Evolutionary conservation across 2,797 vertebrate genomes (phyloP).

Genomic region (Myotis findleyi): DNA sequence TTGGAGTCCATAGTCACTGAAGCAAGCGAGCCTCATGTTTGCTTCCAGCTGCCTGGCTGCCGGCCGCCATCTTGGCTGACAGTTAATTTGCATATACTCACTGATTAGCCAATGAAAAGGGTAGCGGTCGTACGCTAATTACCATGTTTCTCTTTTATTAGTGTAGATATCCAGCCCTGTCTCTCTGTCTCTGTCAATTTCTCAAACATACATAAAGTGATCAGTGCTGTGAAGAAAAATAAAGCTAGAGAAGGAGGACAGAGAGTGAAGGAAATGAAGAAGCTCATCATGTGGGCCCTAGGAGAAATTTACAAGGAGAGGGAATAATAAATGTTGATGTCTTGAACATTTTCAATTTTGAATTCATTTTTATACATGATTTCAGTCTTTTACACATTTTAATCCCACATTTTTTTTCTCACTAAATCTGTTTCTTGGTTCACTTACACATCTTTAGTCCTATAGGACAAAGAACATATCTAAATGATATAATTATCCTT

Average conservation of each 20-base stretch:
- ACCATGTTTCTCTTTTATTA: too few relatives aligned
- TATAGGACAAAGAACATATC: neutral
- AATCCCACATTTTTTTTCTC: neutral
- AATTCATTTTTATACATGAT: neutral
- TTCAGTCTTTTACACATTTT: neutral
- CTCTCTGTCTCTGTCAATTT: neutral
- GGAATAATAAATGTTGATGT: neutral
- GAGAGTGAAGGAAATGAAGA: neutral
- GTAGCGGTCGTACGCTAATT: too few relatives aligned
- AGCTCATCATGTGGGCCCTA: neutral
- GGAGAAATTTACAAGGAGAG: neutral
- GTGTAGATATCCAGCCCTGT: neutral
- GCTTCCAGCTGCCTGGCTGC: too few relatives aligned
- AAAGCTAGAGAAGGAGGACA: neutral
- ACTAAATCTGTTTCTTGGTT: neutral
- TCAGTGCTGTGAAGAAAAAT: neutral
- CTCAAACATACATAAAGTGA: neutral
- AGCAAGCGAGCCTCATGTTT: too few relatives aligned
- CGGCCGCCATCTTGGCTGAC: too few relatives aligned
- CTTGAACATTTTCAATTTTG: neutral
- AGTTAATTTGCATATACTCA: too few relatives aligned
- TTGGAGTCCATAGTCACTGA: too few relatives aligned
- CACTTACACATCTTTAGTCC: neutral
- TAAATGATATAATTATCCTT: constrained; percentile 4
- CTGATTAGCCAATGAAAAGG: too few relatives aligned